Evolutionary conservation across 2,797 vertebrate genomes (phyloP).

Genomic region (Cossypha niveicapilla): DNA sequence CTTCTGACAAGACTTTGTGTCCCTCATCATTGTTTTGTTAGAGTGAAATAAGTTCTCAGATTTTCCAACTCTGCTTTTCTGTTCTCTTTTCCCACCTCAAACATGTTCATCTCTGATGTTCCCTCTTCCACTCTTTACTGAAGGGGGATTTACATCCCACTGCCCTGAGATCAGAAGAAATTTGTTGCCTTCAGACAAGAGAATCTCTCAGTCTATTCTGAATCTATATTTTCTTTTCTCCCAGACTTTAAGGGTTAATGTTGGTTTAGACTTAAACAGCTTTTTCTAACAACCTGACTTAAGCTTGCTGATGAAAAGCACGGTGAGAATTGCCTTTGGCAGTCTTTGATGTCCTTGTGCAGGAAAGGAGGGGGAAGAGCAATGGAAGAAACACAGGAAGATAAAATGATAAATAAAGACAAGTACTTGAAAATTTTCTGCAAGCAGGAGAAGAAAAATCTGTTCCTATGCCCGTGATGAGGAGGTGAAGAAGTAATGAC

Average conservation of each 20-base stretch:
- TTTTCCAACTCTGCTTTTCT: background rate
- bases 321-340: background rate
- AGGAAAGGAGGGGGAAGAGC: background rate
- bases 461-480: background rate
- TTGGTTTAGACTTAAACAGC: background rate
- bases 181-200: background rate
- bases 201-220: background rate
- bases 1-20: background rate
- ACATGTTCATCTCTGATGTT: background rate
- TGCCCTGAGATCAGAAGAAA: background rate
- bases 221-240: background rate
- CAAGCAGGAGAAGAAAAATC: background rate
- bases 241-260: background rate
- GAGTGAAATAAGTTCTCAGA: background rate
- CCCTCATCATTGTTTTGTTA: background rate
- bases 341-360: background rate
- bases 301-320: background rate
- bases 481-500: background rate
- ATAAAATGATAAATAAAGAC: slow-evolving; percentile 14
- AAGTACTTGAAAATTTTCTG: background rate
- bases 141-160: background rate
- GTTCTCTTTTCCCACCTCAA: background rate
- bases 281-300: background rate
- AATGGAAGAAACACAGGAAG: background rate
- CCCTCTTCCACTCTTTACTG: background rate